Evolutionary conservation across 2,888 invertebrate genomes (phyloP).

Genomic region (Folsomia manolachei): DNA sequence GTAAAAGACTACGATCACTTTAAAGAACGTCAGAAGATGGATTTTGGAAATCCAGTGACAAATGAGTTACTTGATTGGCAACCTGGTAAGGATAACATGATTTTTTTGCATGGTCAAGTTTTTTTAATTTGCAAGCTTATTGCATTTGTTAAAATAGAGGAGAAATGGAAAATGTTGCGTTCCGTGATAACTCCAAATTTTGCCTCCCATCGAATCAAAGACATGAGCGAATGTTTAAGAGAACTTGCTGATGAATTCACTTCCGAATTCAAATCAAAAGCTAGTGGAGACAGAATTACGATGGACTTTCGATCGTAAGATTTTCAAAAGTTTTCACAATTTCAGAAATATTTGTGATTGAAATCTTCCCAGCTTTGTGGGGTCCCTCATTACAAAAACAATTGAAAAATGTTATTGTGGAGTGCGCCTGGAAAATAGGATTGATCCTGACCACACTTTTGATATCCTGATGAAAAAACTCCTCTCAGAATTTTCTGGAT

Average conservation of each 20-base stretch:
- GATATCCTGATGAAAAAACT: constrained; percentile 15
- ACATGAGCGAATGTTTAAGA: constrained; percentile 27
- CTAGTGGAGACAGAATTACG: constrained; percentile 1
- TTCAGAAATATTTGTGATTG: neutral
- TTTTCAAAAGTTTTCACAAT: neutral
- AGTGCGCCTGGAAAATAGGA: constrained; percentile 14
- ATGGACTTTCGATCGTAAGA: constrained; percentile 28
- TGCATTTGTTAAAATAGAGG: constrained; percentile 15
- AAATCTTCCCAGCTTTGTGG: constrained; percentile 10
- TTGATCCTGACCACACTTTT: constrained; percentile 6
- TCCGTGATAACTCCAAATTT: constrained; percentile 23
- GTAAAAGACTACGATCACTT: constrained; percentile 32
- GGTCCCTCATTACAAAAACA: constrained; percentile 11
- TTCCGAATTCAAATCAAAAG: constrained; percentile 11
- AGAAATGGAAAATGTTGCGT: constrained; percentile 25
- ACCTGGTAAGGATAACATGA: constrained; percentile 15
- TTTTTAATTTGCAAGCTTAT: neutral
- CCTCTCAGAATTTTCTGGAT: constrained; percentile 2
- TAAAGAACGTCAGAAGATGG: constrained; percentile 11
- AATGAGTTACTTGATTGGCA: constrained; percentile 31
- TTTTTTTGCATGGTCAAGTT: neutral
- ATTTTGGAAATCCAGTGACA: constrained; percentile 31
- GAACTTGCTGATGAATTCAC: constrained; percentile 21
- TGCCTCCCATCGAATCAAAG: constrained; percentile 20
- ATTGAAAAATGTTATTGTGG: constrained; percentile 24